Evolutionary conservation across 2,113 vertebrate genomes (phyloP).

Genomic region (Microtus oregoni): DNA sequence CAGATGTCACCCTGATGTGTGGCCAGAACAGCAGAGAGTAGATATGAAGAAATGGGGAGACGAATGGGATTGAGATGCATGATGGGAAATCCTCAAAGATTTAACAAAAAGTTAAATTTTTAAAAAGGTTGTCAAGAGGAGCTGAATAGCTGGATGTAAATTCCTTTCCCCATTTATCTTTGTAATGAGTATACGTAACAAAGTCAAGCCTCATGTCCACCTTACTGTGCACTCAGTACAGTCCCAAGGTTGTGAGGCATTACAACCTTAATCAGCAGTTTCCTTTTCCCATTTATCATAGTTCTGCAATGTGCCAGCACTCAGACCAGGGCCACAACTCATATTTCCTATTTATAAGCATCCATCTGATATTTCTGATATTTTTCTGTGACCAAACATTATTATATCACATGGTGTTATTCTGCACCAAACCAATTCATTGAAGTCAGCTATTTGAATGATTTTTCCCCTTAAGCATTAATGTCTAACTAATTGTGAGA

Average conservation of each 20-base stretch:
- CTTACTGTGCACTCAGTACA: not conserved
- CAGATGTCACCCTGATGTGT: no score
- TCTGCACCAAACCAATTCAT: not conserved
- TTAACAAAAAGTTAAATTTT: not conserved
- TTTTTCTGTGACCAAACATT: not conserved
- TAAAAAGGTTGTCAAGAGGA: not conserved
- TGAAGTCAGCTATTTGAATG: not conserved
- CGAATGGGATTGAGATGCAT: not conserved
- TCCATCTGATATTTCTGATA: not conserved
- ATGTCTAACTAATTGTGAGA: not conserved
- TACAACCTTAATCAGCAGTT: not conserved
- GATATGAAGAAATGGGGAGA: not conserved
- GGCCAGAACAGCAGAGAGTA: not conserved
- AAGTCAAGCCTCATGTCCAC: not conserved
- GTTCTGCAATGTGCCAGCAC: not conserved
- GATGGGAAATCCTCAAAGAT: not conserved
- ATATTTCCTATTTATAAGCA: not conserved
- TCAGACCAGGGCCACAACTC: not conserved
- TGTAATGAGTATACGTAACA: not conserved
- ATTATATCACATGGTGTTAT: not conserved
- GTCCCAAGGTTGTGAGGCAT: not conserved
- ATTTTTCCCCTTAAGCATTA: not conserved
- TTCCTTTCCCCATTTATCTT: not conserved
- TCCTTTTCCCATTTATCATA: not conserved
- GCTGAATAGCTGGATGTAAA: not conserved